Conservation (phyloP, 2,888 invertebrate species). For the Coelogynopora nodosa region DNA sequence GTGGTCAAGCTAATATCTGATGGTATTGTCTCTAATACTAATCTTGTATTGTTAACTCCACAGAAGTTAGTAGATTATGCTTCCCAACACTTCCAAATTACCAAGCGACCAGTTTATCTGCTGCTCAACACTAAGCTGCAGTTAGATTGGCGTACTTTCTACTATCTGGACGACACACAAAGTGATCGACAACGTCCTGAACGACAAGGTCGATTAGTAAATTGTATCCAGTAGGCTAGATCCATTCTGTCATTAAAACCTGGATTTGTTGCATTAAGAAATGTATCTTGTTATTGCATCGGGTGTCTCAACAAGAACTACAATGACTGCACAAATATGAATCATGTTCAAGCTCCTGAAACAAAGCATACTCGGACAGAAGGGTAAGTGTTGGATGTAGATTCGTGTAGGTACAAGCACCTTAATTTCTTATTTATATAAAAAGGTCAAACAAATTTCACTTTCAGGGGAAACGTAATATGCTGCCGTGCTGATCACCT, state of each 20-base stretch:
- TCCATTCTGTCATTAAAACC: slow-evolving; percentile 18
- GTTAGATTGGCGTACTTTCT: background rate
- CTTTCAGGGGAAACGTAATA: background rate
- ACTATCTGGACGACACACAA: background rate
- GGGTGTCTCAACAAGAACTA: slow-evolving; percentile 25
- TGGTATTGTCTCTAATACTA: background rate
- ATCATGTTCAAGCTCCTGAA: background rate
- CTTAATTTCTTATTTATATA: background rate
- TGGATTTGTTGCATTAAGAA: slow-evolving; percentile 23
- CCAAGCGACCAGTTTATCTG: background rate
- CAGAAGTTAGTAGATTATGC: background rate
- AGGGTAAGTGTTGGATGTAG: background rate
- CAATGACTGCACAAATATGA: slow-evolving; percentile 7
- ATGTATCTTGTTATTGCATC: slow-evolving; percentile 29
- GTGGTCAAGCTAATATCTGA: background rate
- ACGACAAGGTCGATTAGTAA: slow-evolving; percentile 27
- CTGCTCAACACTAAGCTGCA: background rate
- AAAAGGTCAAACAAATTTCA: too few relatives aligned
- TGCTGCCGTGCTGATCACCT: background rate
- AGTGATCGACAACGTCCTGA: too few relatives aligned
- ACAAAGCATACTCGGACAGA: background rate
- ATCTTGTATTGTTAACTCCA: background rate
- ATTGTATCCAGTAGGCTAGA: slow-evolving; percentile 23
- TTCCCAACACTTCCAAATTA: background rate
- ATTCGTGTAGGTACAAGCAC: background rate